Evolutionary conservation across 2,113 vertebrate genomes (phyloP), one percentile per base, ranked within the genome.

Genomic region (Galbula dea): DNA sequence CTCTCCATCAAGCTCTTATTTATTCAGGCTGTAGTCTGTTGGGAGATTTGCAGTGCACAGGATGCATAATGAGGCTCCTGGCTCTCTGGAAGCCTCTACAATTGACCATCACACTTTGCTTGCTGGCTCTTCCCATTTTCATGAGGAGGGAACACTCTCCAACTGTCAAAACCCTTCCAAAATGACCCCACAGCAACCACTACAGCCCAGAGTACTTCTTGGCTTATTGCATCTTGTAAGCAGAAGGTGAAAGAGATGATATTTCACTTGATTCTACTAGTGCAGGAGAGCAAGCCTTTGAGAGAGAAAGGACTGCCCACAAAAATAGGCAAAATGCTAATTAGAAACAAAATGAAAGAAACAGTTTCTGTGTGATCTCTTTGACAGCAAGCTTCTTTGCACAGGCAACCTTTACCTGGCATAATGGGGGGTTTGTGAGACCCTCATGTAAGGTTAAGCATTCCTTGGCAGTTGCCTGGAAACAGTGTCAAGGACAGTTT

Each of bases 391-490:
- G 32, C 24, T 75, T 80, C 34, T n/a, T 34, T 80, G 66, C 72
- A 93, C 90, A 79, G 52, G n/a, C 23, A 73, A 51, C 24, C 24
- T 58, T 87, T 87, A 94, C 83, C 90, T 92, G 77, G 51, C 43
- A 43, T 72, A 66, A 85, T 36, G 9, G 46, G 71, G 39, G 58
- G 41, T 52, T 92, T 84, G 37, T 0, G 0, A 90, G 41, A 91
- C 54, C 41, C 39, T 15, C 7, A 12, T 32, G 37, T 82, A 87
- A 90, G 69, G 89, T 92, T 93, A 92, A 96, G 41, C 62, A 82
- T 89, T 86, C 72, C 86, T 85, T 72, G 54, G 61, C 39, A 87
- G 87, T 91, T 94, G 78, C 83, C 81, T 95, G 77, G 94, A 74
- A 93, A 94, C 45, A 0, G 45, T 85, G 67, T 69, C 84, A 82